Percentiles rank a stretch among this genome's conserved stretches.
Conservation (phyloP, 2,113 vertebrate genomes). For the Semicossyphus pulcher region DNA sequence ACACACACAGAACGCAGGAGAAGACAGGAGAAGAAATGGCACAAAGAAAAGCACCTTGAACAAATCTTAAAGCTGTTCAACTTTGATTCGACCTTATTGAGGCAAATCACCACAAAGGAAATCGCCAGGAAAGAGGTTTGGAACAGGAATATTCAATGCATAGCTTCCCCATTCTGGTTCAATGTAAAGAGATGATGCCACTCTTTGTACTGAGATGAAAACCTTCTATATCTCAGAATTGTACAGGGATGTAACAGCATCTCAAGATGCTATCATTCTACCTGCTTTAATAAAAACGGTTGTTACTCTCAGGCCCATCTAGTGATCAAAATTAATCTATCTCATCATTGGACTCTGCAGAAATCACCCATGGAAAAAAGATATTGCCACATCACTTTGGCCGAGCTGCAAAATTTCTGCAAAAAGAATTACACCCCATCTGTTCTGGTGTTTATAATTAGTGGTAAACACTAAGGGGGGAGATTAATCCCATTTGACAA, state of each 20-base stretch:
- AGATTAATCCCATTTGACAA: constrained; percentile 73
- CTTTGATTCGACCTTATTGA: constrained; percentile 32
- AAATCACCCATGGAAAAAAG: constrained; percentile 41
- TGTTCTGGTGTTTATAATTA: constrained; percentile 76
- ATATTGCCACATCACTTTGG: constrained; percentile 56
- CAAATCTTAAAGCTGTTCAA: constrained; percentile 20
- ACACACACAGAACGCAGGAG: constrained; percentile 2
- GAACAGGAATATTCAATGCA: not conserved
- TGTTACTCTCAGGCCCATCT: not conserved
- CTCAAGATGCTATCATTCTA: not conserved
- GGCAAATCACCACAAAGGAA: constrained; percentile 18
- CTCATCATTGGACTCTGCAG: constrained; percentile 11
- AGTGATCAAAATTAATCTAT: constrained; percentile 12
- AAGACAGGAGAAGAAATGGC: not conserved
- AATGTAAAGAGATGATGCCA: not conserved
- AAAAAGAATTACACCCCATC: constrained; percentile 70
- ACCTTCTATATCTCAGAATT: not conserved
- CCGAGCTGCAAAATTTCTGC: constrained; percentile 48
- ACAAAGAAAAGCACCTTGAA: constrained; percentile 11
- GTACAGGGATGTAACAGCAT: not conserved
- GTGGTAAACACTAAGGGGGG: constrained; percentile 60
- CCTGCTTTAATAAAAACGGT: not conserved
- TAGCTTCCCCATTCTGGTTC: not conserved
- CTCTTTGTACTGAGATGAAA: constrained; percentile 11
- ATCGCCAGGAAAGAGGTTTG: constrained; percentile 9